Evolutionary conservation across 2,888 invertebrate genomes (phyloP).

Genomic region (Aspidapion aeneum): DNA sequence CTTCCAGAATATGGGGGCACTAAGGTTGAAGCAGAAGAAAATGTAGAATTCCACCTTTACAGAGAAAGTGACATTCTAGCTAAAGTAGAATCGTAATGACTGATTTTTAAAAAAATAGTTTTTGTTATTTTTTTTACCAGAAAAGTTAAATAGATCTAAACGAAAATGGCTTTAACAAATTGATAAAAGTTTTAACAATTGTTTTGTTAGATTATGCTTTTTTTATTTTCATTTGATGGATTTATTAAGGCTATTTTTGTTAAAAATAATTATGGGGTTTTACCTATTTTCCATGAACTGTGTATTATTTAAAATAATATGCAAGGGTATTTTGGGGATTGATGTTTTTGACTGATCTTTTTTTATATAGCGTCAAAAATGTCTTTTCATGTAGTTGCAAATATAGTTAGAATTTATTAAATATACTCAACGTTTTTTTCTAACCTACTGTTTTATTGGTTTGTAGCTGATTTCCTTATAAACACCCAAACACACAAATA

Average conservation of each 20-base stretch:
- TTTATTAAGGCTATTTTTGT: background rate
- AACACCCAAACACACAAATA: no score
- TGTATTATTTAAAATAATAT: background rate
- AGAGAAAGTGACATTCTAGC: conserved; percentile 95
- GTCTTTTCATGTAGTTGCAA: background rate
- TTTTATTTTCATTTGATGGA: no score
- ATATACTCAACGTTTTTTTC: no score
- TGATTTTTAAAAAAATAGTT: background rate
- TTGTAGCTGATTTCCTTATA: no score
- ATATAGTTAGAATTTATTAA: background rate
- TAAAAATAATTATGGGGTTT: background rate
- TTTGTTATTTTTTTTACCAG: background rate
- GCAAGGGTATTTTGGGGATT: background rate
- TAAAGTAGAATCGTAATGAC: conserved; percentile 62
- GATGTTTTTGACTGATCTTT: background rate
- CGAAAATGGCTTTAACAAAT: background rate
- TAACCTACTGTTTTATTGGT: no score
- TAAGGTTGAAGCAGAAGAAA: conserved; percentile 86
- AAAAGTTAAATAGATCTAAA: background rate
- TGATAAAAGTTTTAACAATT: no score
- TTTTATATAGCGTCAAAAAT: background rate
- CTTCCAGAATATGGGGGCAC: conserved; percentile 99
- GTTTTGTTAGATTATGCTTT: no score
- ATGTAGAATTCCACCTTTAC: conserved; percentile 91
- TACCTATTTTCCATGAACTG: background rate